Conservation (phyloP, 2,113 vertebrate species). For the Etheostoma cragini region DNA sequence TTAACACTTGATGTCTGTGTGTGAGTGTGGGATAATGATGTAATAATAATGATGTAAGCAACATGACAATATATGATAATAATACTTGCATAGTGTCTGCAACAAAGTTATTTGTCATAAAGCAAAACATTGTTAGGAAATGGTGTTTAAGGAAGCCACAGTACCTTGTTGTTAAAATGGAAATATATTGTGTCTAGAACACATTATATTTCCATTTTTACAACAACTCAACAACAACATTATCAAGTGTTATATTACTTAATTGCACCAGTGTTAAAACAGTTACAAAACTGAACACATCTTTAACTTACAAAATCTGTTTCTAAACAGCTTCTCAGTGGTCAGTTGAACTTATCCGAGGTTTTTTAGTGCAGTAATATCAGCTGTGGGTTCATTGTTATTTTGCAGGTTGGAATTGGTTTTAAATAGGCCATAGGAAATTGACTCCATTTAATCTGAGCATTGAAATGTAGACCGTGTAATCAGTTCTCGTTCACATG, state of each 20-base stretch:
- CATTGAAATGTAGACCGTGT: conserved; percentile 80
- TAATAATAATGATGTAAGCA: conserved; percentile 3
- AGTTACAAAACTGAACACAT: not conserved
- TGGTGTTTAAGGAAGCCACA: not conserved
- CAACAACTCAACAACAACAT: not conserved
- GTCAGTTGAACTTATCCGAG: conserved; percentile 39
- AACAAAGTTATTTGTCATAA: conserved; percentile 23
- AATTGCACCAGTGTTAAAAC: not conserved
- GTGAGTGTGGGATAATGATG: conserved; percentile 1
- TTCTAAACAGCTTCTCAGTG: conserved; percentile 22
- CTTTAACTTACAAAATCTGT: conserved; percentile 15
- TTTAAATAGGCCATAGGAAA: conserved; percentile 77
- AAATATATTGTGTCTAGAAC: too few species aligned
- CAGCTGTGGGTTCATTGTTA: conserved; percentile 57
- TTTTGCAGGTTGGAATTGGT: conserved; percentile 62
- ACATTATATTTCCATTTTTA: not conserved
- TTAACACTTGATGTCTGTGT: conserved; percentile 8
- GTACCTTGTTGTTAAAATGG: too few species aligned
- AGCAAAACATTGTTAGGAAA: not conserved
- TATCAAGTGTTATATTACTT: not conserved
- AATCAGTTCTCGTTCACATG: conserved; percentile 76
- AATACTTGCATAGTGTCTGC: not conserved
- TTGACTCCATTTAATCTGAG: conserved; percentile 76
- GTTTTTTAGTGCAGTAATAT: conserved; percentile 30
- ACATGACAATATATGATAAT: conserved; percentile 4